A percentile compares a stretch with the other conserved stretches of the same genome.
phyloP scores from a whole-genome alignment of 1,140 invertebrate species.

The Lepeophtheirus salmonis region DNA sequence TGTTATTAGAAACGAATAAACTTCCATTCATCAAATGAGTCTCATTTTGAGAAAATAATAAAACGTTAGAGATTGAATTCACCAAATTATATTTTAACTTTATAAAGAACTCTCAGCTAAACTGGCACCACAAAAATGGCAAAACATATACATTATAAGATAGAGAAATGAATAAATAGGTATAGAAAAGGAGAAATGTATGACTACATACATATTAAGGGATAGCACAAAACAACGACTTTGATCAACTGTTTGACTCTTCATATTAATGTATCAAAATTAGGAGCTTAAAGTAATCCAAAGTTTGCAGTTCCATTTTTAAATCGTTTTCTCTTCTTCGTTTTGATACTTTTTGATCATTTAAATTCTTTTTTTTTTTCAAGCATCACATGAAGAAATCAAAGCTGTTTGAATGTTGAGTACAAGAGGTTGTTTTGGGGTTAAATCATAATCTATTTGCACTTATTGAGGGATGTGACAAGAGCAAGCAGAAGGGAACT shows the following conservation, averaged over 20 bases:
- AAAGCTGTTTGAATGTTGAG: no score
- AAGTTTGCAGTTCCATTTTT: neutral
- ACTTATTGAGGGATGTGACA: conserved; percentile 23
- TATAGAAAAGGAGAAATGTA: neutral
- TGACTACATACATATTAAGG: no score
- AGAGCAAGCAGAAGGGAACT: conserved; percentile 24
- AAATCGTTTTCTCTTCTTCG: neutral
- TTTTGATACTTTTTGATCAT: neutral
- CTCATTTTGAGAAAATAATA: no score
- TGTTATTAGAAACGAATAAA: no score
- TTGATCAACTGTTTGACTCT: no score
- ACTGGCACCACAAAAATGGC: neutral
- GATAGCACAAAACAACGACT: no score
- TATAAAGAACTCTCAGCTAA: neutral
- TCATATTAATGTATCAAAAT: no score
- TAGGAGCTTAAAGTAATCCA: no score
- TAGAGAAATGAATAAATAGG: neutral
- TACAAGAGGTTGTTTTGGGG: neutral
- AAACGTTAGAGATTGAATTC: neutral
- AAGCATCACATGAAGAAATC: no score
- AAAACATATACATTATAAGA: neutral
- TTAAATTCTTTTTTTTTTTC: no score
- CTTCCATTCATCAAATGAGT: no score
- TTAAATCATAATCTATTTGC: no score
- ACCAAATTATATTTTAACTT: neutral